A percentile compares a stretch with the other conserved stretches of the same genome.
Evolutionary conservation across 2,888 invertebrate species (phyloP).

Genomic region (Steinernema carpocapsae): DNA sequence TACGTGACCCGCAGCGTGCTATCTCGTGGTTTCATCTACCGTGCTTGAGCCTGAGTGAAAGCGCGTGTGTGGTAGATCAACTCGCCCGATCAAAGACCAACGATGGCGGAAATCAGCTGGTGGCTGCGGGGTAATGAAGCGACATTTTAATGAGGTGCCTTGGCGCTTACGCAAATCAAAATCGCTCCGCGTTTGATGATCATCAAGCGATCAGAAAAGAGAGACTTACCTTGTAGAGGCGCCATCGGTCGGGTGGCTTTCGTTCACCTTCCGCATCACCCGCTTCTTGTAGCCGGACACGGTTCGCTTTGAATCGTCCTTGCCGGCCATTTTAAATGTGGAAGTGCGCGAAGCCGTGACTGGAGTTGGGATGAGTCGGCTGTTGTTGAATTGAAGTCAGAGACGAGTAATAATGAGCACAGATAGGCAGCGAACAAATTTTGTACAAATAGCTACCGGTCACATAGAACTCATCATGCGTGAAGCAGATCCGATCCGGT

Average conservation of each 20-base stretch:
- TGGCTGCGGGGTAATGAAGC: neutral
- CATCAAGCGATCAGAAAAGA: neutral
- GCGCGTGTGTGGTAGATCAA: neutral
- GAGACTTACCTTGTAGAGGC: conserved; percentile 20
- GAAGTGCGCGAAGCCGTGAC: too few relatives aligned
- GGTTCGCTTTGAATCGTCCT: conserved; percentile 32
- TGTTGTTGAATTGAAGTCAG: too few relatives aligned
- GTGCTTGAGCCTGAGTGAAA: neutral
- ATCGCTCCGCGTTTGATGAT: neutral
- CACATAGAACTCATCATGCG: conserved; percentile 10
- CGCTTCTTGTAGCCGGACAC: conserved; percentile 37
- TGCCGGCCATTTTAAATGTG: conserved; percentile 12
- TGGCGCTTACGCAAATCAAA: conserved; percentile 9
- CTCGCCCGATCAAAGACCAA: conserved; percentile 5
- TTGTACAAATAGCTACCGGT: conserved; percentile 8
- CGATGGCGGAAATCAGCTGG: neutral
- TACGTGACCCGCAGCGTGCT: neutral
- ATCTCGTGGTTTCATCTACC: neutral
- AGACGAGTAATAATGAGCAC: conserved; percentile 20
- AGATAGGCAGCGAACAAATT: conserved; percentile 6
- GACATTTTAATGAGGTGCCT: too few relatives aligned
- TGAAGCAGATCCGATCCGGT: neutral
- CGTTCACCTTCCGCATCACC: conserved; percentile 41
- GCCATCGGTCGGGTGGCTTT: conserved; percentile 21
- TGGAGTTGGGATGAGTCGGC: neutral